Conservation (phyloP, 2,888 invertebrate genomes). For the Poecilobothrus nobilitatus region DNA sequence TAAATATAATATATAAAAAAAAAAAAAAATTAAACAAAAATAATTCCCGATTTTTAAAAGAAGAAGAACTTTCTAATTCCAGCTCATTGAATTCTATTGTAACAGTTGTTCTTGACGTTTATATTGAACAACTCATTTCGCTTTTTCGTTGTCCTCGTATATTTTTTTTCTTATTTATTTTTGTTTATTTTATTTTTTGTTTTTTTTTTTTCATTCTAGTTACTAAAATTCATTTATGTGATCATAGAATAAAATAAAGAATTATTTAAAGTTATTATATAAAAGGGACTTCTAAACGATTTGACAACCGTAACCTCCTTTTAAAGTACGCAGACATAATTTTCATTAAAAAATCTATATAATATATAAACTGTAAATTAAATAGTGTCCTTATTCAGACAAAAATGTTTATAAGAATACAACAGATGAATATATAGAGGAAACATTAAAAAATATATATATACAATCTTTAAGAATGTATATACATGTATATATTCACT, state of each 20-base stretch:
- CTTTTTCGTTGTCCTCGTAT: not conserved
- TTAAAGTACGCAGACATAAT: not conserved
- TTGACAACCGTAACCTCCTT: slow-evolving; percentile 12
- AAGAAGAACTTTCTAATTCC: slow-evolving; percentile 30
- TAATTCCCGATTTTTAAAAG: not conserved
- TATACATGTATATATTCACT: not conserved
- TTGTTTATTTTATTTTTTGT: not conserved
- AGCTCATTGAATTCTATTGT: slow-evolving; percentile 45
- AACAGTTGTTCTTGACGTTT: slow-evolving; percentile 46
- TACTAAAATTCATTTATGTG: too few relatives aligned
- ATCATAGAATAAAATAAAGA: too few relatives aligned
- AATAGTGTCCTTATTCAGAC: too few relatives aligned
- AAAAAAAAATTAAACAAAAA: not conserved
- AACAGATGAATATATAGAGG: not conserved
- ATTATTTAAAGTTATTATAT: too few relatives aligned
- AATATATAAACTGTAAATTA: too few relatives aligned
- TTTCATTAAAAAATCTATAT: not conserved
- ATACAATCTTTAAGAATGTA: too few relatives aligned
- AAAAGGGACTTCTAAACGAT: slow-evolving; percentile 7
- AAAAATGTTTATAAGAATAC: too few relatives aligned
- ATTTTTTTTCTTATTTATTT: not conserved
- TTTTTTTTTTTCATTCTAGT: too few relatives aligned
- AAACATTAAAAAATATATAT: not conserved
- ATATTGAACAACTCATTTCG: slow-evolving; percentile 4
- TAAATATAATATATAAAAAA: too few relatives aligned